Conservation (phyloP, 2,888 invertebrate species). For the Limnephilus auricula region DNA sequence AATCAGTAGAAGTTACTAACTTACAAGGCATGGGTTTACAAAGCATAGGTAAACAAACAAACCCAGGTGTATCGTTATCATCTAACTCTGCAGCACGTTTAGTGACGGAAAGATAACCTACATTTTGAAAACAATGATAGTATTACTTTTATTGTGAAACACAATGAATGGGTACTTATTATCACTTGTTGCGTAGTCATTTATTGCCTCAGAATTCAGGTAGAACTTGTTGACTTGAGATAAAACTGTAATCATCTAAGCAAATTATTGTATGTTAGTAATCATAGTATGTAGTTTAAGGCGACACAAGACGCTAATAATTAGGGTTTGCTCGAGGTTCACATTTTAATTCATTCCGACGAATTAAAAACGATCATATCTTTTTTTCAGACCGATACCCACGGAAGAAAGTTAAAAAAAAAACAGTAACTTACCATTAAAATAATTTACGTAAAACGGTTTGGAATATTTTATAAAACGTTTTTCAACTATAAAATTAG, state of each 20-base stretch:
- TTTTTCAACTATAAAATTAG: too few species aligned
- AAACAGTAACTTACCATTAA: too few species aligned
- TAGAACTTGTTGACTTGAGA: neutral
- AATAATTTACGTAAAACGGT: too few species aligned
- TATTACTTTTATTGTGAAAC: neutral
- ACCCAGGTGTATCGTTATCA: neutral
- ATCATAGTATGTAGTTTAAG: too few species aligned
- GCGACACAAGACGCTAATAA: too few species aligned
- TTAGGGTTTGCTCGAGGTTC: too few species aligned
- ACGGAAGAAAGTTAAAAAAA: too few species aligned
- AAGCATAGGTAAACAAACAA: neutral
- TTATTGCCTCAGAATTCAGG: neutral
- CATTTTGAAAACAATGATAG: neutral
- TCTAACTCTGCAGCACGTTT: neutral
- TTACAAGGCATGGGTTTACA: neutral
- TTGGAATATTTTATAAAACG: too few species aligned
- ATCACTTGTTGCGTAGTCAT: neutral
- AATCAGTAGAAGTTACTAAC: neutral
- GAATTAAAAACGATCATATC: too few species aligned
- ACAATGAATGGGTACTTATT: neutral
- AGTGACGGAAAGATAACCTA: neutral
- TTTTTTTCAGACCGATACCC: too few species aligned
- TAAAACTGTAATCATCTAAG: neutral
- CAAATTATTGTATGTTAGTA: too few species aligned
- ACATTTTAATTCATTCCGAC: too few species aligned